Evolutionary conservation across 2,888 invertebrate species (phyloP).

Genomic region (Strigamia crassipes): DNA sequence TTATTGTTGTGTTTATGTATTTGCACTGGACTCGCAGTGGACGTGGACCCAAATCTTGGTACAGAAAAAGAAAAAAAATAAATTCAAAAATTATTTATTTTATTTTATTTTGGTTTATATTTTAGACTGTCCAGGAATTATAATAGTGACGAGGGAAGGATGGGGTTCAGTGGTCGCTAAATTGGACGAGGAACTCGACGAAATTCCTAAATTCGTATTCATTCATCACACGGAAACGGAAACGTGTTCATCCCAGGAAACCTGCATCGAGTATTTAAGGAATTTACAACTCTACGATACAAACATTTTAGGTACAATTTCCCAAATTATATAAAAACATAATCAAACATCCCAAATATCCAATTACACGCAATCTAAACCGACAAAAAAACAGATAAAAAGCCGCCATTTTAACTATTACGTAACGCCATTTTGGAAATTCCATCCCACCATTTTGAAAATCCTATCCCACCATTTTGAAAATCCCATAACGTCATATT

Average conservation of each 20-base stretch:
- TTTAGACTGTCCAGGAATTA: background rate
- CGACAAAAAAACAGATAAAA: background rate
- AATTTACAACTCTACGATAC: background rate
- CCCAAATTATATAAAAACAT: background rate
- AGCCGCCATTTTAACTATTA: background rate
- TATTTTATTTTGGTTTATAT: too few relatives aligned
- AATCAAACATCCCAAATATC: too few relatives aligned
- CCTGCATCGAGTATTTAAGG: background rate
- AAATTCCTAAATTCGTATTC: background rate
- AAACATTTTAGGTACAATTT: background rate
- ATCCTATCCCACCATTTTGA: too few relatives aligned
- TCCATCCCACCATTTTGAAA: too few relatives aligned
- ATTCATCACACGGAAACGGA: background rate
- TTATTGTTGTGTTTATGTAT: background rate
- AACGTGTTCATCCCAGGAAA: background rate
- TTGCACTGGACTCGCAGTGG: background rate
- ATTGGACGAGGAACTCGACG: background rate
- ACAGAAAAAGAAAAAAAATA: background rate
- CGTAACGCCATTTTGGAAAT: too few relatives aligned
- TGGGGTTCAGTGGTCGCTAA: background rate
- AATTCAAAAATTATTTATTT: background rate
- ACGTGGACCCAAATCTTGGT: background rate
- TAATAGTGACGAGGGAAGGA: background rate
- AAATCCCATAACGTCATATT: too few relatives aligned
- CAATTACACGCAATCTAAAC: too few relatives aligned